These are phyloP conservation scores for Acanthurus leucopareius DNA, from an alignment of 2,797 vertebrate genomes.

Conservation along the genomic window DNA sequence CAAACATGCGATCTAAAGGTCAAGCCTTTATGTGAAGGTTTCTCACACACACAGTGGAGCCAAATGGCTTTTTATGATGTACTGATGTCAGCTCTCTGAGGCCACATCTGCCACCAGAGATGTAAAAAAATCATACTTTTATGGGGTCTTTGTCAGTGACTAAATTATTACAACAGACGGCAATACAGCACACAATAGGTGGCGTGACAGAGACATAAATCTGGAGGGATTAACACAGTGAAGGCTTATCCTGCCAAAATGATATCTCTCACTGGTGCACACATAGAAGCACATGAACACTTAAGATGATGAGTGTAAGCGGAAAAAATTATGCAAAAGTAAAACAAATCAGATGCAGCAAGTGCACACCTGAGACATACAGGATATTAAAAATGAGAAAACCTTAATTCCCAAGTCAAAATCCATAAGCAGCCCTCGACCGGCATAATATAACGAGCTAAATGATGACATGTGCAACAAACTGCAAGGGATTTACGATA, in stretches of 20 bases:
- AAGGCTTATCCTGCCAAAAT: slow-evolving; percentile 39
- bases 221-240: slow-evolving; percentile 35
- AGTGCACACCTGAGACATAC: background rate
- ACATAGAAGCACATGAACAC: slow-evolving; percentile 15
- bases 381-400: slow-evolving; percentile 11
- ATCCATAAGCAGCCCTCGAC: slow-evolving; percentile 31
- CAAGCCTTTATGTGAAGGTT: background rate
- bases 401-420: slow-evolving; percentile 22
- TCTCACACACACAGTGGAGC: background rate
- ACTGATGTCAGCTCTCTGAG: background rate
- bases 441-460: slow-evolving; percentile 27
- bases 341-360: slow-evolving; percentile 25
- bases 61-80: background rate
- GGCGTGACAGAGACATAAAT: slow-evolving; percentile 32
- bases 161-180: slow-evolving; percentile 19
- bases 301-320: slow-evolving; percentile 10
- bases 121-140: background rate
- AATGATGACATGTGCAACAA: slow-evolving; percentile 26
- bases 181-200: slow-evolving; percentile 25
- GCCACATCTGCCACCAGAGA: background rate
- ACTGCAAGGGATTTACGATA: background rate
- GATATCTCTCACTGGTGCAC: background rate
- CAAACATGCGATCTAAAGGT: slow-evolving; percentile 1
- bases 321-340: slow-evolving; percentile 25
- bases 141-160: background rate